Conservation (phyloP, 2,113 vertebrate species). For the Hyla sarda region DNA sequence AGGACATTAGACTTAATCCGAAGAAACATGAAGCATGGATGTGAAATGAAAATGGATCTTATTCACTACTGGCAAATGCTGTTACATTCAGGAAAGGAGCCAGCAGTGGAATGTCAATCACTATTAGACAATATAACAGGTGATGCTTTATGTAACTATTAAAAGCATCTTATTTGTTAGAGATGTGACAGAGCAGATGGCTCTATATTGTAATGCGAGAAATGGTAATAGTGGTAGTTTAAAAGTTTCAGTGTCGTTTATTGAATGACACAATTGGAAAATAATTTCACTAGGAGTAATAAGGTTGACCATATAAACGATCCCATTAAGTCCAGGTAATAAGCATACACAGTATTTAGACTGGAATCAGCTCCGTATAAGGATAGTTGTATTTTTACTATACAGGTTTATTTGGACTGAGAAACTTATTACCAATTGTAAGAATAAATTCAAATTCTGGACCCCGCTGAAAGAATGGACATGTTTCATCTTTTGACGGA, state of each 20-base stretch:
- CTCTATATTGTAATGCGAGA: conserved; percentile 58
- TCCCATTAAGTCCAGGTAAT: no score
- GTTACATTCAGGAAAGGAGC: conserved; percentile 31
- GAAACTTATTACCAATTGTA: no score
- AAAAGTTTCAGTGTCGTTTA: background rate
- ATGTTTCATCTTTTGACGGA: no score
- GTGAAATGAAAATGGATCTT: conserved; percentile 63
- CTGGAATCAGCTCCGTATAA: no score
- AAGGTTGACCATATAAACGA: no score
- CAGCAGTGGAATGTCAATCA: conserved; percentile 36
- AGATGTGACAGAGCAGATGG: conserved; percentile 58
- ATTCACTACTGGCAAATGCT: conserved; percentile 60
- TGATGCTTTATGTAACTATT: background rate
- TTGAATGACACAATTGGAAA: background rate
- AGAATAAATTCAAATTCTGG: no score
- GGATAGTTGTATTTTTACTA: no score
- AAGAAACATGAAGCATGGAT: conserved; percentile 57
- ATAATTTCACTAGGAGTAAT: background rate
- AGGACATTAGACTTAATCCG: conserved; percentile 60
- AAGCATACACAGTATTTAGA: no score
- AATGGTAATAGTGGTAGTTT: no score
- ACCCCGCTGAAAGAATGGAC: no score
- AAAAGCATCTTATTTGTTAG: background rate
- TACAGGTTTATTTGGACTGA: no score
- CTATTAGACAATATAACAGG: conserved; percentile 54